Base-by-base conservation (phyloP, 2,888 invertebrate genomes). In the Cheilosia variabilis region DNA sequence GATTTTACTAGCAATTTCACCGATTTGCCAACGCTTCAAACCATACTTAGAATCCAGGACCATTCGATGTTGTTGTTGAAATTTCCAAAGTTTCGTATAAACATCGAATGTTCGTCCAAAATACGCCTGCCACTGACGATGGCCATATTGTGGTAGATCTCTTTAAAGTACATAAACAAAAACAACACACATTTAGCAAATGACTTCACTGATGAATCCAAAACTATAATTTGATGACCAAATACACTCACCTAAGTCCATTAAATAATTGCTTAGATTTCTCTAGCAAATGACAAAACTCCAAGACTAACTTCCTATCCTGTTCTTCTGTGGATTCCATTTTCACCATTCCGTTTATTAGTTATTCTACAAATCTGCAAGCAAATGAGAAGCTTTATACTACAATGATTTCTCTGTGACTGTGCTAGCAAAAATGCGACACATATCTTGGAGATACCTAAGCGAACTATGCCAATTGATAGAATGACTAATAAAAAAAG, bases 201-300 rank as follows among this genome's bases (percentile, higher is more conserved):
- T 24, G 4, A 52, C 10, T 24, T 52, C 27, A n/a, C 1, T 37
- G 7, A 1, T 45, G 6, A 15, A 58, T 13, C 6, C 13, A 53
- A 66, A 57, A 27, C n/a, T 7, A 1, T 24, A 22, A 76, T 34
- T 17, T 15, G 5, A 22, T 31, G 31, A 31, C 31, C 9, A 31
- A 31, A 9, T 7, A 31, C 17, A 87, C 80, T 88, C 92, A 97
- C 97, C 98, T 95, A 90, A 99, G 94, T 88, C 98, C 98, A 93
- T 98, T 99, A 93, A 99, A 99, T 87, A 98, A 94, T 93, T 98
- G 98, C 93, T 98, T 98, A 43, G 98, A 98, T 93, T 98, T 98
- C 92, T 99, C 99, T 87, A 98, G 94, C 90, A 98, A 94, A 93
- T 98, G 98, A 93, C 97, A 97, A 93, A 99, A 99, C 93, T 99